Evolutionary conservation across 2,113 vertebrate species (phyloP).

Genomic region (Sceloporus tristichus): DNA sequence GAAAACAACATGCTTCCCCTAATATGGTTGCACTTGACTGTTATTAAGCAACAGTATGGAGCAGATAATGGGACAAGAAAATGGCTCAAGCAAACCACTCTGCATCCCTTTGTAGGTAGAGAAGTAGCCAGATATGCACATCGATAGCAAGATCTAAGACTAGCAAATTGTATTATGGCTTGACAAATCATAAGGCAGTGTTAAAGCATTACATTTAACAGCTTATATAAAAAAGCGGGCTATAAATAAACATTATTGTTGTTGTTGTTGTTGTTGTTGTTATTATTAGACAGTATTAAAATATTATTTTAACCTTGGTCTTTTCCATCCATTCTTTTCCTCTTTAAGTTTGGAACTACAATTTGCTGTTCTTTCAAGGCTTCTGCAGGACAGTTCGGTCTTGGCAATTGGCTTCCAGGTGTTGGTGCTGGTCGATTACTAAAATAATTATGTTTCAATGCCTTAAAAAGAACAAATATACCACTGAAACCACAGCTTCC

Average conservation of each 20-base stretch:
- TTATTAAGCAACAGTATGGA: background rate
- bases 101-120: background rate
- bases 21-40: background rate
- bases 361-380: slow-evolving; percentile 89
- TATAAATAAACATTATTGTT: too few species aligned
- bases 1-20: background rate
- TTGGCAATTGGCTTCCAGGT: slow-evolving; percentile 89
- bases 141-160: background rate
- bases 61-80: background rate
- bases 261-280: too few species aligned
- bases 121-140: background rate
- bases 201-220: background rate
- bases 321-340: slow-evolving; percentile 85
- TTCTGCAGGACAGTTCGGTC: slow-evolving; percentile 89
- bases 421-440: slow-evolving; percentile 93
- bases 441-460: slow-evolving; percentile 93
- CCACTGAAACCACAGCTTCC: background rate
- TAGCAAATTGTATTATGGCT: background rate
- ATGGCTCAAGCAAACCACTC: background rate
- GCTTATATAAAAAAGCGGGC: too few species aligned
- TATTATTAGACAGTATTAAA: background rate
- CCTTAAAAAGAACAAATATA: slow-evolving; percentile 76
- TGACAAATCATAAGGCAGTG: slow-evolving; percentile 7
- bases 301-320: slow-evolving; percentile 83
- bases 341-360: slow-evolving; percentile 81